Conservation (phyloP, 2,797 vertebrate species). For the Fratercula arctica region DNA sequence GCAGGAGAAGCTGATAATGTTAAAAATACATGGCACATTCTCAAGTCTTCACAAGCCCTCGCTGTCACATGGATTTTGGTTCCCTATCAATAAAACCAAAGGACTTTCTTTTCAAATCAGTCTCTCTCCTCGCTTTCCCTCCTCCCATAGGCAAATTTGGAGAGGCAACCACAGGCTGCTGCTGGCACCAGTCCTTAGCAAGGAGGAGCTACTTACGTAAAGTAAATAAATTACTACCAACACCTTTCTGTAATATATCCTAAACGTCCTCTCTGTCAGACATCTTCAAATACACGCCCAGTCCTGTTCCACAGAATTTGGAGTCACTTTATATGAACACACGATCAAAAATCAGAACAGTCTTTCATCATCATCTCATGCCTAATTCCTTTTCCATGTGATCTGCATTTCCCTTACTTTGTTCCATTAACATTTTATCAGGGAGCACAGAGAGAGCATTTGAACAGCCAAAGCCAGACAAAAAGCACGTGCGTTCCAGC, state of each 20-base stretch:
- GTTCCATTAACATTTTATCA: not conserved
- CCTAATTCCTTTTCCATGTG: not conserved
- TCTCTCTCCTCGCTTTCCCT: not conserved
- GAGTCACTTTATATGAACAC: not conserved
- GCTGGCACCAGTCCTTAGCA: not conserved
- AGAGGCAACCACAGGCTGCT: not conserved
- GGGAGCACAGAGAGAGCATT: not conserved
- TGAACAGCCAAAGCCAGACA: not conserved
- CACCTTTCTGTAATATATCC: not conserved
- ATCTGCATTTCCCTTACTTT: not conserved
- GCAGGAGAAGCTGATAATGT: not conserved
- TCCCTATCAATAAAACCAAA: not conserved
- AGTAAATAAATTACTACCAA: not conserved
- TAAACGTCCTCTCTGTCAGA: not conserved
- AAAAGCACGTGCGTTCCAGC: not conserved
- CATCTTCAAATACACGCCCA: not conserved
- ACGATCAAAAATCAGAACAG: not conserved
- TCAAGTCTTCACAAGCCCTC: not conserved
- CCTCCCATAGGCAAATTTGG: not conserved
- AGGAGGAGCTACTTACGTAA: not conserved
- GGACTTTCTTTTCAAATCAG: not conserved
- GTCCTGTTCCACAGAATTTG: not conserved
- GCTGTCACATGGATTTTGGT: not conserved
- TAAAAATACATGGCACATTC: not conserved
- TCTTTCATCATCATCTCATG: not conserved